Conservation (phyloP, 2,888 invertebrate species). For the Falcaria lacertinaria region DNA sequence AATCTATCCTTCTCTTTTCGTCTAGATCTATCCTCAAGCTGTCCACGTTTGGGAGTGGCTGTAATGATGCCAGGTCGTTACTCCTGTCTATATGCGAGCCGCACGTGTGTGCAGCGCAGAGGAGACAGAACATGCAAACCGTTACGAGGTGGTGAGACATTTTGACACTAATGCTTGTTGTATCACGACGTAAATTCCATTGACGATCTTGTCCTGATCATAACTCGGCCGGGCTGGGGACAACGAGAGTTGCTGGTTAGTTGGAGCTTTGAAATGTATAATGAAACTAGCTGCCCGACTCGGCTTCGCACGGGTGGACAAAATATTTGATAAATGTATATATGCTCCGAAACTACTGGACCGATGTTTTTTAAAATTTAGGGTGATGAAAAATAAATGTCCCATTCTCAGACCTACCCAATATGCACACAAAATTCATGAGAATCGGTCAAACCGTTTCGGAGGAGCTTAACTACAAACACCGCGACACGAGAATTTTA, state of each 20-base stretch:
- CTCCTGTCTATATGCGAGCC: conserved; percentile 83
- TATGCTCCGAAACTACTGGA: too few species aligned
- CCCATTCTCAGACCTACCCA: too few species aligned
- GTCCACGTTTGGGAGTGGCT: conserved; percentile 15
- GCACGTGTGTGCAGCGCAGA: conserved; percentile 89
- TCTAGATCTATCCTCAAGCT: conserved; percentile 37
- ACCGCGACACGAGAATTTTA: too few species aligned
- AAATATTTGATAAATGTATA: too few species aligned
- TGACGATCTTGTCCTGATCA: neutral
- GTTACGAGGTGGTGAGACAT: conserved; percentile 83
- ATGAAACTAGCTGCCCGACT: too few species aligned
- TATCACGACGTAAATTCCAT: neutral
- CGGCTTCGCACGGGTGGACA: too few species aligned
- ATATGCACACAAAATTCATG: too few species aligned
- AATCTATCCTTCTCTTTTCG: conserved; percentile 33
- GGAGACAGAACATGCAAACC: conserved; percentile 90
- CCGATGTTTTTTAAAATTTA: too few species aligned
- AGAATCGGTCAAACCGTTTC: too few species aligned
- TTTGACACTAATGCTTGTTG: conserved; percentile 23
- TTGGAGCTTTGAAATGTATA: neutral
- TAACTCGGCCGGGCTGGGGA: neutral
- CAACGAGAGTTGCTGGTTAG: neutral
- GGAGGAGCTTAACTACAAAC: too few species aligned
- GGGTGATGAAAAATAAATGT: too few species aligned
- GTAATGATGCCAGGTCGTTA: conserved; percentile 33